Evolutionary conservation across 30 jellyfish, hydroid and myxozoan species (phyloP).

Genomic region (Hydractinia echinata): DNA sequence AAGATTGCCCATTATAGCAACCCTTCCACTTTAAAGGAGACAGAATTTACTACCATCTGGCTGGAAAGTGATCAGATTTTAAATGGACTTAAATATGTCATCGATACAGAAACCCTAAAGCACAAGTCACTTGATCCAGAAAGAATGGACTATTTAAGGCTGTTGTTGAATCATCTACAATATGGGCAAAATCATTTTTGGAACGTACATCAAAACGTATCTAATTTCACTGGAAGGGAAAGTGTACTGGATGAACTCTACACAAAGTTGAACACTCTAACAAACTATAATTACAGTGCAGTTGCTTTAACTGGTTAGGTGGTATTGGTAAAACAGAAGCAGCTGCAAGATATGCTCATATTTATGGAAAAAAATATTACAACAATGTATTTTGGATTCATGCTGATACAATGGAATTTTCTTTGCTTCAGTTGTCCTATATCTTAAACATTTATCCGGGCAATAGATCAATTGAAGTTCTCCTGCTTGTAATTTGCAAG

Average conservation of each 20-base stretch:
- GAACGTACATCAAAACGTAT: no score
- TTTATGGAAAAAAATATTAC: slow-evolving; percentile 23
- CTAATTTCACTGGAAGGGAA: no score
- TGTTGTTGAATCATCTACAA: not conserved
- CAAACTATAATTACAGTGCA: not conserved
- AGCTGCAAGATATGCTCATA: slow-evolving; percentile 41
- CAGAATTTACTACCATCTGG: not conserved
- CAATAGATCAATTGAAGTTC: slow-evolving; percentile 1
- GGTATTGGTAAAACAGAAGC: slow-evolving; percentile 55
- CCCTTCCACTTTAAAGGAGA: not conserved
- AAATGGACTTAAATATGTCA: not conserved
- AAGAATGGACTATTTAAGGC: not conserved
- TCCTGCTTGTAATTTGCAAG: not conserved
- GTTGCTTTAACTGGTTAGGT: slow-evolving; percentile 37
- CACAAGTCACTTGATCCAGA: slow-evolving; percentile 1
- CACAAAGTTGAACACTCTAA: no score
- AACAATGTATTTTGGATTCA: slow-evolving; percentile 45
- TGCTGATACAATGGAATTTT: slow-evolving; percentile 42
- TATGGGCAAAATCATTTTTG: not conserved
- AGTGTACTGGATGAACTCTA: no score
- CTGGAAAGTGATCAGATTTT: not conserved
- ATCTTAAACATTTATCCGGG: slow-evolving; percentile 12
- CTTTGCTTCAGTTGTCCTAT: slow-evolving; percentile 33
- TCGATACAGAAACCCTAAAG: not conserved
- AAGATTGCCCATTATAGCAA: not conserved